Evolutionary conservation across 2,113 vertebrate genomes (phyloP), one percentile per base, ranked within the genome.

Genomic region (Lepisosteus osseus): DNA sequence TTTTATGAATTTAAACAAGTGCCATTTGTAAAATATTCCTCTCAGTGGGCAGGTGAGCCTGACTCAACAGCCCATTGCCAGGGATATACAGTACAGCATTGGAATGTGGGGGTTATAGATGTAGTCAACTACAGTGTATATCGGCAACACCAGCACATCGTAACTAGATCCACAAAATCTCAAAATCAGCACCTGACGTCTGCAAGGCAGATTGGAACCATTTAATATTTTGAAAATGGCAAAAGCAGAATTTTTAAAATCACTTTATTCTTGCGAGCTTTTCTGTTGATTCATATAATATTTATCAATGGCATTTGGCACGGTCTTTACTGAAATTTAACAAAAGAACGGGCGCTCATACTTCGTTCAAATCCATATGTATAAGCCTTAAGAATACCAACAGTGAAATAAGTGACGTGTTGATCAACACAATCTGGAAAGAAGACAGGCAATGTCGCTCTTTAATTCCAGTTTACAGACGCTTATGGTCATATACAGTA

Each of bases 311-410:
- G 63, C 17, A 74, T 29, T 54, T 62, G 17, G 56, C 11, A 59
- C 42, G 47, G 41, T 61, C 69, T 71, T 41, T 42, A 66, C 56
- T 54, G 43, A 67, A 75, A 74, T 61, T 68, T 51, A 67, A 62
- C 43, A 68, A 55, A 64, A 43, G 54, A 65, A 65, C 66, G 43
- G 51, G 65, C 71, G 43, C 54, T 69, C 55, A 61, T 40, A 66
- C 62, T 62, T 63, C 47, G 57, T 47, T 47, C 57, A 68, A 54
- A 68, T 63, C 9, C 63, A 54, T n/a, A 61, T 67, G 61, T 29
- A 55, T 66, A 29, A 62, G 43, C 13, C 59, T 17, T 43, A 29
- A 61, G 68, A 64, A 69, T 62, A 41, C 41, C 66, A 69, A 40
- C 1, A 45, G n/a, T 73, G 56, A 54, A 42, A 56, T 8, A 55